Evolutionary conservation across 2,888 invertebrate species (phyloP).

Genomic region (Oxycera nigricornis): DNA sequence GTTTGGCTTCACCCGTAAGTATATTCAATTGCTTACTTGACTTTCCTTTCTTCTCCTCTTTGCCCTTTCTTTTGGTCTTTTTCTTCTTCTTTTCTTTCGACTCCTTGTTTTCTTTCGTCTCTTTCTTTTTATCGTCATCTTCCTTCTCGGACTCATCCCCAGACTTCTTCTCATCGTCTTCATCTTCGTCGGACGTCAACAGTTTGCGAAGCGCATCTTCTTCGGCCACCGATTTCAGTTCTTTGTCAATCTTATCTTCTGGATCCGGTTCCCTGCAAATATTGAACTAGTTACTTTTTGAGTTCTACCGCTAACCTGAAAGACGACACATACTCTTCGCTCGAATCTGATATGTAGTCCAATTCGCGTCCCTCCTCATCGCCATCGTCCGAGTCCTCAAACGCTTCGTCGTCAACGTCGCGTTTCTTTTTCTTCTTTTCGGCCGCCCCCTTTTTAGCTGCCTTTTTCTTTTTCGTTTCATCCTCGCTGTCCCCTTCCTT

Average conservation of each 20-base stretch:
- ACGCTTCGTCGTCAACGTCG: slow-evolving; percentile 86
- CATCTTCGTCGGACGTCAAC: slow-evolving; percentile 86
- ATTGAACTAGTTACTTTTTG: too few species aligned
- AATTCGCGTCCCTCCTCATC: slow-evolving; percentile 94
- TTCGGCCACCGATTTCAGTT: slow-evolving; percentile 88
- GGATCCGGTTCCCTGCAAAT: slow-evolving; percentile 74
- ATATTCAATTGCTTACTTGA: slow-evolving; percentile 19
- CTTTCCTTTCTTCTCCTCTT: slow-evolving; percentile 69
- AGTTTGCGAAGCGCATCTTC: slow-evolving; percentile 86
- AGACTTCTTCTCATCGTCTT: slow-evolving; percentile 83
- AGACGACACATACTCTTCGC: slow-evolving; percentile 69
- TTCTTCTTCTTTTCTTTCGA: slow-evolving; percentile 67
- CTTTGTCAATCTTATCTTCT: slow-evolving; percentile 79
- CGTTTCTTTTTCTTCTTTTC: slow-evolving; percentile 76
- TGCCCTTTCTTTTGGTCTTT: slow-evolving; percentile 69
- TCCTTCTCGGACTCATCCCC: slow-evolving; percentile 77
- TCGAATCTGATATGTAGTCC: slow-evolving; percentile 92
- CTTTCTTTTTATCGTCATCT: slow-evolving; percentile 76
- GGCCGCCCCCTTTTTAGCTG: slow-evolving; percentile 66
- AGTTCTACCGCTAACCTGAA: too few species aligned
- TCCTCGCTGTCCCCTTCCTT: slow-evolving; percentile 69
- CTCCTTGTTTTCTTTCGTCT: slow-evolving; percentile 68
- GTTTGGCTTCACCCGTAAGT: too few species aligned
- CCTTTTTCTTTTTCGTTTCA: slow-evolving; percentile 71
- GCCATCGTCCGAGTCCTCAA: slow-evolving; percentile 96